A percentile compares a stretch with the other conserved stretches of the same genome.
Conservation (phyloP, 1,140 invertebrate genomes). For the Magallana ariakensis region DNA sequence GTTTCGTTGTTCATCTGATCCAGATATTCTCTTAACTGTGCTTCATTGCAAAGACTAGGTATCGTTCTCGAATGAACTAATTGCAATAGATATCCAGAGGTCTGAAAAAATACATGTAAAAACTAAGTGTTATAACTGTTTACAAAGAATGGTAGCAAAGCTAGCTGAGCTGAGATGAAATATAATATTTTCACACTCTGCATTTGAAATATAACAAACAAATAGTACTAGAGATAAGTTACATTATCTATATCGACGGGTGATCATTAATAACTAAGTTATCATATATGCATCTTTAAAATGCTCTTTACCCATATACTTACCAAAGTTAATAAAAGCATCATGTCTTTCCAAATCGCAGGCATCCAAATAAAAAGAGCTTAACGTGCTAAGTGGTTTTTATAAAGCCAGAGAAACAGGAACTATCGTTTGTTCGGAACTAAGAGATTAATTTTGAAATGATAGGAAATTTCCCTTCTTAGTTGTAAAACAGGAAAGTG, state of each 20-base stretch:
- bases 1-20: constrained; percentile 9
- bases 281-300: no score
- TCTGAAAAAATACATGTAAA: neutral
- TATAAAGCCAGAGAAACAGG: neutral
- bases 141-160: no score
- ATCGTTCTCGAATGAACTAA: neutral
- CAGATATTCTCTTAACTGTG: neutral
- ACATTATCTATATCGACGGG: no score
- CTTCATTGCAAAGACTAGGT: neutral
- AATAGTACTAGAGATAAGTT: no score
- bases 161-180: no score
- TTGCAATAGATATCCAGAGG: neutral
- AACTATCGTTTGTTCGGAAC: neutral
- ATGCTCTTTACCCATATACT: neutral
- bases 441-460: constrained; percentile 21
- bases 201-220: no score
- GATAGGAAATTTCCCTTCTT: constrained; percentile 22
- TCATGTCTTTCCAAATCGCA: neutral
- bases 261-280: no score
- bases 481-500: neutral
- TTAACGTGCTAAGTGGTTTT: neutral
- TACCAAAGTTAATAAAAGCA: constrained; percentile 6
- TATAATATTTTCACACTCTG: no score
- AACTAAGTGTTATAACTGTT: no score
- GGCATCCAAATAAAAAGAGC: neutral